A percentile compares a stretch with the other conserved stretches of the same genome.
Conservation (phyloP, 1,140 invertebrate genomes). For the Scaptomyza pallida region DNA sequence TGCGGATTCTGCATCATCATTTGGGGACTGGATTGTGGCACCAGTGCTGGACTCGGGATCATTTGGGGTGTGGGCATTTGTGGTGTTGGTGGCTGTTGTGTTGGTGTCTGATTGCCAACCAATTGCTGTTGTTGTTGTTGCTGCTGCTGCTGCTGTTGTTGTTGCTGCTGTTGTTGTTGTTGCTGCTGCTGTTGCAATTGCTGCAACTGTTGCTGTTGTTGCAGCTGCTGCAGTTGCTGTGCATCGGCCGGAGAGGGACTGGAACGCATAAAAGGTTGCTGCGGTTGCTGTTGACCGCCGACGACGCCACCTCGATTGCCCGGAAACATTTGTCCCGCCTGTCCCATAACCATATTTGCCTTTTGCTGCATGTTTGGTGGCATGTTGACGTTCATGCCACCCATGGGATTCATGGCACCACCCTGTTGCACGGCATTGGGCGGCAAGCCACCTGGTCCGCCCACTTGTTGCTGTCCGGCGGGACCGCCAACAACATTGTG, state of each 20-base stretch:
- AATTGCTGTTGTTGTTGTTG: conserved; percentile 54
- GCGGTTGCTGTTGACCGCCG: conserved; percentile 65
- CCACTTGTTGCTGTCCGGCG: conserved; percentile 68
- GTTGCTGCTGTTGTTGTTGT: conserved; percentile 56
- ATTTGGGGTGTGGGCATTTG: conserved; percentile 84
- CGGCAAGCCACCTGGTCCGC: conserved; percentile 54
- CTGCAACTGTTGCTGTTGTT: conserved; percentile 27
- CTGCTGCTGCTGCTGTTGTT: conserved; percentile 37
- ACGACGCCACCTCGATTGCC: conserved; percentile 62
- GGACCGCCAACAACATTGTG: conserved; percentile 67
- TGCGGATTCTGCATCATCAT: conserved; percentile 85
- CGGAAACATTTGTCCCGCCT: conserved; percentile 69
- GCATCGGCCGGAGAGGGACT: conserved; percentile 84
- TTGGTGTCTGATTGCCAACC: conserved; percentile 84
- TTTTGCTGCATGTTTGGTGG: conserved; percentile 68
- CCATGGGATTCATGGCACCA: conserved; percentile 67
- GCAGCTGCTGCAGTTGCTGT: conserved; percentile 60
- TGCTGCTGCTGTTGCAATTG: conserved; percentile 59
- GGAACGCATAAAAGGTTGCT: conserved; percentile 85
- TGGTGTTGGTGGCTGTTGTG: conserved; percentile 60
- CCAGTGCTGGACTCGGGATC: conserved; percentile 89
- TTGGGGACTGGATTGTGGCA: conserved; percentile 88
- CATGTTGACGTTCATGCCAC: conserved; percentile 77
- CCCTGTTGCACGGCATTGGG: conserved; percentile 69
- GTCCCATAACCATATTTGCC: conserved; percentile 70